Percentiles rank a stretch among this genome's conserved stretches.
Conservation (phyloP, 2,113 vertebrate genomes). For the Cochlearius cochlearius region DNA sequence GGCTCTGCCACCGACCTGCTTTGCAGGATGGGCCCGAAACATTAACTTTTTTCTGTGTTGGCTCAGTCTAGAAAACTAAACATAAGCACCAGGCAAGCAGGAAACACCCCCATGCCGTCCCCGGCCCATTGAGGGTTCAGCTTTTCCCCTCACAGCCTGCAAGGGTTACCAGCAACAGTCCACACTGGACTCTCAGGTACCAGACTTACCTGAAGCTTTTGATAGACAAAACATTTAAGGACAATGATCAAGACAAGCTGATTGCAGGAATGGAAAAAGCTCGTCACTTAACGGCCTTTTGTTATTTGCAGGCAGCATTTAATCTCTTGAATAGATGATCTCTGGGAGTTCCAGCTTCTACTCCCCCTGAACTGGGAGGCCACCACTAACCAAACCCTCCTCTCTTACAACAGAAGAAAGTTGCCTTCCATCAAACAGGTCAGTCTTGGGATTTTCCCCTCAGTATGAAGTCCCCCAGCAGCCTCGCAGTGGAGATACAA, state of each 20-base stretch:
- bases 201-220: not conserved
- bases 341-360: not conserved
- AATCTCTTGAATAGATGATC: not conserved
- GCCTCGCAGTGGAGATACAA: not conserved
- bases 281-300: not conserved
- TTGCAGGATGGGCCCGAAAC: not conserved
- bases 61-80: not conserved
- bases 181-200: not conserved
- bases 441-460: not conserved
- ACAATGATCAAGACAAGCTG: not conserved
- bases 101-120: not conserved
- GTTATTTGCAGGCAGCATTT: not conserved
- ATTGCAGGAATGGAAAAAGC: not conserved
- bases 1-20: not conserved
- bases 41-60: not conserved
- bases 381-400: not conserved
- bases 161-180: not conserved
- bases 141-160: not conserved
- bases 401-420: not conserved
- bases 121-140: not conserved
- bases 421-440: not conserved
- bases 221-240: not conserved
- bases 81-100: not conserved
- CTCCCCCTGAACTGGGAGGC: not conserved
- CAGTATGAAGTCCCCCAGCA: not conserved